phyloP scores from a whole-genome alignment of 2,888 invertebrate species.

The Diaphora mendica region DNA sequence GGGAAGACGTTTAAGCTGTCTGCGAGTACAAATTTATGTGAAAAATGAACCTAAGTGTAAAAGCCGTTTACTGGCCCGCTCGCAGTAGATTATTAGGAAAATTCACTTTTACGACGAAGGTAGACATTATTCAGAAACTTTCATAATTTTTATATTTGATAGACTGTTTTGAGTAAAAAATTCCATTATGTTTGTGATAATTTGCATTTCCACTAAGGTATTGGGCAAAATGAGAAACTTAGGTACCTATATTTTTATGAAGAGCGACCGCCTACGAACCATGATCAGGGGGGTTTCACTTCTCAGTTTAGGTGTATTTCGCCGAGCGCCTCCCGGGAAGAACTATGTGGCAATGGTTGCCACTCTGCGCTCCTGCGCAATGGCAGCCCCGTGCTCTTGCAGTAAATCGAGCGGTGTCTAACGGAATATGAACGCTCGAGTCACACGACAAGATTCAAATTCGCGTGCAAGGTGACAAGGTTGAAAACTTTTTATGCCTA shows the following conservation, averaged over 20 bases:
- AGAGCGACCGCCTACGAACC: neutral
- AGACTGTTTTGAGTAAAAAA: neutral
- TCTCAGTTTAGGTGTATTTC: no score
- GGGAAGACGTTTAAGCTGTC: slow-evolving; percentile 25
- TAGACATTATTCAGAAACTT: slow-evolving; percentile 28
- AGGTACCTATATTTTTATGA: neutral
- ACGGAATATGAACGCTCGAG: no score
- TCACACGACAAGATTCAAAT: no score
- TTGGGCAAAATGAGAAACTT: slow-evolving; percentile 1
- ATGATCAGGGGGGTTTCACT: no score
- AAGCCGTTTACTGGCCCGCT: slow-evolving; percentile 46
- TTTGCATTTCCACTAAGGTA: neutral
- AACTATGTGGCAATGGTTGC: no score
- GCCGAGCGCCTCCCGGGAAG: no score
- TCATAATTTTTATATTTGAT: neutral
- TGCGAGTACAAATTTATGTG: slow-evolving; percentile 48
- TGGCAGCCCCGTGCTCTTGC: no score
- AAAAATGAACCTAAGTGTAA: slow-evolving; percentile 53
- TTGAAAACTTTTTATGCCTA: no score
- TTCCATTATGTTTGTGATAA: neutral
- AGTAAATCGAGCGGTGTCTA: no score
- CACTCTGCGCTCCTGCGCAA: no score
- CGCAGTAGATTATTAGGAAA: slow-evolving; percentile 33
- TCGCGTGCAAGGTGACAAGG: no score
- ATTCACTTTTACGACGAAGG: slow-evolving; percentile 41